A percentile compares a stretch with the other conserved stretches of the same genome.
phyloP scores from a whole-genome alignment of 2,797 vertebrate species.

The Parauchenoglanis ngamensis region DNA sequence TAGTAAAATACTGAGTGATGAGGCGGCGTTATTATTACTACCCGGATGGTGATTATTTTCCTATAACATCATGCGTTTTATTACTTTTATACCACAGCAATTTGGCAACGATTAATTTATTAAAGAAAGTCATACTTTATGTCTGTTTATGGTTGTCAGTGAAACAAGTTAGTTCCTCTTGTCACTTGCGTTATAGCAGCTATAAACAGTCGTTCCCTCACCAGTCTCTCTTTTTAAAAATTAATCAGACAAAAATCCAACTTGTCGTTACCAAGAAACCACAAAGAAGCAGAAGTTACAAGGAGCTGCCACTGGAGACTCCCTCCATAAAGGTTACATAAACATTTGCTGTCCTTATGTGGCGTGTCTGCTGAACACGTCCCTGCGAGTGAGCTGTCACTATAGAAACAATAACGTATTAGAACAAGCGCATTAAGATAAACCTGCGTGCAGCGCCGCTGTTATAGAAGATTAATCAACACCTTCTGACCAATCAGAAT shows the following conservation, averaged over 20 bases:
- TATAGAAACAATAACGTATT: neutral
- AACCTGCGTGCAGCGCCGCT: neutral
- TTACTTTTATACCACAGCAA: neutral
- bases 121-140: neutral
- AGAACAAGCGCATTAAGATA: neutral
- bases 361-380: too few relatives aligned
- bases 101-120: neutral
- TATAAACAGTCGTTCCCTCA: neutral
- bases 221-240: neutral
- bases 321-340: neutral
- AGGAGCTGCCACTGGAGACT: neutral
- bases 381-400: neutral
- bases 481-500: neutral
- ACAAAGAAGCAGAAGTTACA: neutral
- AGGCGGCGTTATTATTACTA: neutral
- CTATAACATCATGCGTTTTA: neutral
- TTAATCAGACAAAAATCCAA: neutral
- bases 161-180: too few relatives aligned
- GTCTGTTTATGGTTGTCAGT: too few relatives aligned
- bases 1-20: neutral
- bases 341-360: neutral
- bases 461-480: neutral
- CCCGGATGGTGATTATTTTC: neutral
- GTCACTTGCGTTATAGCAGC: too few relatives aligned
- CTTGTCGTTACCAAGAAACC: too few relatives aligned